phyloP scores from a whole-genome alignment of 2,113 vertebrate species.

The Calidris pugnax region DNA sequence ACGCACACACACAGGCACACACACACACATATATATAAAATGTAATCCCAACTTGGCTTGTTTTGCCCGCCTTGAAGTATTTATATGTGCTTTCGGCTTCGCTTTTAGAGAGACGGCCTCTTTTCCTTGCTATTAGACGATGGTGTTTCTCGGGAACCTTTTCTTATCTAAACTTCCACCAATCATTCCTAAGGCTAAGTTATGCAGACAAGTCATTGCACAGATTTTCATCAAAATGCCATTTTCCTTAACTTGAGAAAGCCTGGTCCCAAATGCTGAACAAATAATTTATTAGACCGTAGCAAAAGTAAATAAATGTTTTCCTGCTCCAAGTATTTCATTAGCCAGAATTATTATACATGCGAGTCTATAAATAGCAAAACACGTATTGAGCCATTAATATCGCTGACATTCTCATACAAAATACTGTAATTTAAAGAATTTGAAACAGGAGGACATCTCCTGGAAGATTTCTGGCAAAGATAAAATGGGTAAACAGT shows the following conservation, averaged over 20 bases:
- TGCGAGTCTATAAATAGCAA: conserved; percentile 61
- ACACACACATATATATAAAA: neutral
- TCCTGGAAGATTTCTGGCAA: conserved; percentile 38
- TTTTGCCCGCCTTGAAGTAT: conserved; percentile 35
- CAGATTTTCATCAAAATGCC: conserved; percentile 61
- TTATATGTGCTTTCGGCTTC: conserved; percentile 7
- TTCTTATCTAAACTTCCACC: conserved; percentile 43
- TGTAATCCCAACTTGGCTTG: conserved; percentile 1
- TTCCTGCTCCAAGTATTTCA: conserved; percentile 54
- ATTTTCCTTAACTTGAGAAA: conserved; percentile 55
- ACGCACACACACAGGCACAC: neutral
- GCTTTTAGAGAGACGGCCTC: conserved; percentile 22
- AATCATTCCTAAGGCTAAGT: conserved; percentile 35
- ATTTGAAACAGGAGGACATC: conserved; percentile 37
- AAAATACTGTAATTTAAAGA: conserved; percentile 54
- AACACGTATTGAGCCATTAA: conserved; percentile 53
- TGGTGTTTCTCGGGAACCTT: conserved; percentile 5
- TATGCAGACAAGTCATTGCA: conserved; percentile 44
- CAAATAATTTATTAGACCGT: conserved; percentile 61
- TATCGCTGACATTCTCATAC: conserved; percentile 36
- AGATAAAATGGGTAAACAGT: neutral
- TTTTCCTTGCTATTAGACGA: neutral
- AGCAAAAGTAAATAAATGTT: conserved; percentile 66
- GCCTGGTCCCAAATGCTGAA: conserved; percentile 43
- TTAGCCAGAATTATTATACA: conserved; percentile 61